These are phyloP conservation scores for Cyrtonyx montezumae DNA, from an alignment of 2,113 vertebrate species.

Conservation along the genomic window DNA sequence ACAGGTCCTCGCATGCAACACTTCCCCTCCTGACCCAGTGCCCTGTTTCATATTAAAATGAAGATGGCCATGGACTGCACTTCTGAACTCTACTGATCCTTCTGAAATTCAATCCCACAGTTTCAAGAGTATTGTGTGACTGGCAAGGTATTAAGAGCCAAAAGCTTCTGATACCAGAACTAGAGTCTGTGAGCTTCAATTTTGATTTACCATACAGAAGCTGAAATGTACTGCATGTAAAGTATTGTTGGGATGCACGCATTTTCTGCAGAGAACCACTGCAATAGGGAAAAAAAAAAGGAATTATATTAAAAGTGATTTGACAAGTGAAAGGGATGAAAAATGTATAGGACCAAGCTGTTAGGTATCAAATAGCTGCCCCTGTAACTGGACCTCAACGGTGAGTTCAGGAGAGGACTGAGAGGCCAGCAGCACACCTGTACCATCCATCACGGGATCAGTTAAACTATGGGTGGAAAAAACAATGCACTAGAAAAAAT, in stretches of 20 bases:
- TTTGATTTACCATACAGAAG: not conserved
- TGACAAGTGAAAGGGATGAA: not conserved
- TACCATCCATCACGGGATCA: accelerated
- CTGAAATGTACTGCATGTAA: not conserved
- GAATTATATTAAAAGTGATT: not conserved
- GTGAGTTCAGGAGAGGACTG: not conserved
- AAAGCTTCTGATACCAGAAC: not conserved
- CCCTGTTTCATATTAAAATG: constrained; percentile 21
- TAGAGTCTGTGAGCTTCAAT: not conserved
- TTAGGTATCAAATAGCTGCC: not conserved
- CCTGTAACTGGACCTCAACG: not conserved
- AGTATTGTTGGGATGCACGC: not conserved
- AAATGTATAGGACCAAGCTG: not conserved
- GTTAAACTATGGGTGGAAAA: not conserved
- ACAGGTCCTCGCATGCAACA: not conserved
- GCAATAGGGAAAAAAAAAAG: not conserved
- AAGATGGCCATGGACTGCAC: not conserved
- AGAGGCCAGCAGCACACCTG: not conserved
- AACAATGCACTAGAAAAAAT: not conserved
- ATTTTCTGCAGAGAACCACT: not conserved
- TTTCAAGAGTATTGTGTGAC: not conserved
- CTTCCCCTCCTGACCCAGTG: not conserved
- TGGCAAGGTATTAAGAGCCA: not conserved
- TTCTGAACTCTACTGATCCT: not conserved
- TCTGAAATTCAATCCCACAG: not conserved